These are phyloP conservation scores for Gambusia holbrooki DNA, from an alignment of 2,113 vertebrate species.

Conservation along the genomic window DNA sequence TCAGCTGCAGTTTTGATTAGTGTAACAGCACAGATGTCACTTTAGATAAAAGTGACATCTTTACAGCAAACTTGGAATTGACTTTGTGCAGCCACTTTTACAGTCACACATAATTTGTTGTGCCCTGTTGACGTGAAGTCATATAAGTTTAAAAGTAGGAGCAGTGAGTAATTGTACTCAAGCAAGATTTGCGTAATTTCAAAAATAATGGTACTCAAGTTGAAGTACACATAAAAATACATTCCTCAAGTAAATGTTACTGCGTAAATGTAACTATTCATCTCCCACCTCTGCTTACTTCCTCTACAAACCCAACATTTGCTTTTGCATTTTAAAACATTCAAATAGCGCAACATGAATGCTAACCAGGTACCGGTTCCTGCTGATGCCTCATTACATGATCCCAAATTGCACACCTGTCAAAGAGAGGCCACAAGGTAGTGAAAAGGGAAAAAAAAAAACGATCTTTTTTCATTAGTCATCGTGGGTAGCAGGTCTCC, in stretches of 20 bases:
- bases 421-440: slow-evolving; percentile 35
- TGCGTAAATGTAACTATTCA: too few relatives aligned
- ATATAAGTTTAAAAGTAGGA: too few relatives aligned
- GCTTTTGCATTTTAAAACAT: slow-evolving; percentile 16
- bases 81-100: too few relatives aligned
- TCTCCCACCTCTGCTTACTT: not conserved
- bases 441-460: slow-evolving; percentile 20
- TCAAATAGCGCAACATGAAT: slow-evolving; percentile 30
- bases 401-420: slow-evolving; percentile 47
- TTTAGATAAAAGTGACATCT: too few relatives aligned
- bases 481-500: not conserved
- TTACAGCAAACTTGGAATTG: too few relatives aligned
- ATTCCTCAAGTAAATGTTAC: too few relatives aligned
- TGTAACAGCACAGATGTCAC: not conserved
- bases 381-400: slow-evolving; percentile 46
- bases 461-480: slow-evolving; percentile 47
- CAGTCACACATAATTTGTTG: too few relatives aligned
- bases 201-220: too few relatives aligned
- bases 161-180: too few relatives aligned
- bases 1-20: slow-evolving; percentile 2
- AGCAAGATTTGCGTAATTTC: too few relatives aligned
- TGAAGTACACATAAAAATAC: too few relatives aligned
- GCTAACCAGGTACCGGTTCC: slow-evolving; percentile 9
- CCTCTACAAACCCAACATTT: not conserved
- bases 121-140: too few relatives aligned